Conservation (phyloP, 2,113 vertebrate genomes). For the Tachysurus fulvidraco region DNA sequence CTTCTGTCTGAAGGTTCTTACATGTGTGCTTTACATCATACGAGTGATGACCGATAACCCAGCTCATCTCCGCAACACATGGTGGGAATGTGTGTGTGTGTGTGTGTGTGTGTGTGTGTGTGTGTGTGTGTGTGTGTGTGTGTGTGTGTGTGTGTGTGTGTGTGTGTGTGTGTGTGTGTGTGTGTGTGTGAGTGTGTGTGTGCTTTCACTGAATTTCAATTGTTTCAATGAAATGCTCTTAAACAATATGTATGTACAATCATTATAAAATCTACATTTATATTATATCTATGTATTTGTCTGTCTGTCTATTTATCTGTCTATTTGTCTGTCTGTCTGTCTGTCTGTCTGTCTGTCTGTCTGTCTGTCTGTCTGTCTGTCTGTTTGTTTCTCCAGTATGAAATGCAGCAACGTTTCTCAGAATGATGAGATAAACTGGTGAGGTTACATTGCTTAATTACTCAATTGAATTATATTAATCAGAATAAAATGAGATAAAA, state of each 20-base stretch:
- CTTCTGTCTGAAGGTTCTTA: slow-evolving; percentile 54
- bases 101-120: slow-evolving; percentile 1
- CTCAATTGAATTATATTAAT: neutral
- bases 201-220: too few relatives aligned
- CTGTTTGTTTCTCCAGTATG: slow-evolving; percentile 53
- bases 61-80: slow-evolving; percentile 38
- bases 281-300: neutral
- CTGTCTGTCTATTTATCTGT: neutral
- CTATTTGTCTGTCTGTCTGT: neutral
- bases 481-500: neutral
- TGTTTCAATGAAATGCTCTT: neutral
- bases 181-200: neutral
- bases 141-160: neutral
- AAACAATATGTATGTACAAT: neutral
- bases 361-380: neutral
- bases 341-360: neutral
- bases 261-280: neutral
- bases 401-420: slow-evolving; percentile 69
- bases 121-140: neutral
- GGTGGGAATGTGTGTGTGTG: slow-evolving; percentile 33
- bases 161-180: neutral
- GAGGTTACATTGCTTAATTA: slow-evolving; percentile 49
- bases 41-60: slow-evolving; percentile 54
- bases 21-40: slow-evolving; percentile 55
- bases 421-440: slow-evolving; percentile 74